These are phyloP conservation scores for Leptobrachium ailaonicum DNA, from an alignment of 2,113 vertebrate genomes.

Conservation along the genomic window DNA sequence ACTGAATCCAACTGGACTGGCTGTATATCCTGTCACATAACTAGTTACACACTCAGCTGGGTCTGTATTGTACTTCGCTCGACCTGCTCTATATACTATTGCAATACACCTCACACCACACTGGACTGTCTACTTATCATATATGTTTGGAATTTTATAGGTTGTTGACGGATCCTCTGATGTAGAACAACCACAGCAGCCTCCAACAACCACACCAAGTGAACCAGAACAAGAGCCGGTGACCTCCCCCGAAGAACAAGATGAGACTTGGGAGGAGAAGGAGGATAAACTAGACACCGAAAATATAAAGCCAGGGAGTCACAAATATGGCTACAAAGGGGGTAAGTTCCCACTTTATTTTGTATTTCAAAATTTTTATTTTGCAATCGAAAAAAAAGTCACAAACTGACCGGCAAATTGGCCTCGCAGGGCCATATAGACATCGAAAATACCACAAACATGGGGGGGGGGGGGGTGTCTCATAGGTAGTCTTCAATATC, in stretches of 20 bases:
- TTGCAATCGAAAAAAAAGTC: too few relatives aligned
- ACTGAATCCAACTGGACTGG: too few relatives aligned
- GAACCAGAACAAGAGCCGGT: slow-evolving; percentile 62
- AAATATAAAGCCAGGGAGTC: slow-evolving; percentile 83
- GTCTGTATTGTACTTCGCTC: too few relatives aligned
- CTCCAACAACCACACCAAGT: not conserved
- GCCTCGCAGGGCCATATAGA: too few relatives aligned
- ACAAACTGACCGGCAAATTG: too few relatives aligned
- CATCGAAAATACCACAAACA: too few relatives aligned
- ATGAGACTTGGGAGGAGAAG: slow-evolving; percentile 94
- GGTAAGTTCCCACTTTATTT: slow-evolving; percentile 69
- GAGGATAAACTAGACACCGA: slow-evolving; percentile 90
- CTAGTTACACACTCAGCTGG: too few relatives aligned
- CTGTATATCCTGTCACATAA: too few relatives aligned
- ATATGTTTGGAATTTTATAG: slow-evolving; percentile 39
- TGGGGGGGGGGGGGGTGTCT: too few relatives aligned
- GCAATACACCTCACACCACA: not conserved
- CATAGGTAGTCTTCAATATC: too few relatives aligned
- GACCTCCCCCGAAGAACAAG: slow-evolving; percentile 72
- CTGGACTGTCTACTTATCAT: not conserved
- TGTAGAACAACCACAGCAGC: slow-evolving; percentile 13
- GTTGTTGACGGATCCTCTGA: slow-evolving; percentile 60
- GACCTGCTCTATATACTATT: too few relatives aligned
- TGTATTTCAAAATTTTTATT: too few relatives aligned
- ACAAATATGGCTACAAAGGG: slow-evolving; percentile 93